Evolutionary conservation across 2,888 invertebrate species (phyloP).

Genomic region (Prenolepis imparis): DNA sequence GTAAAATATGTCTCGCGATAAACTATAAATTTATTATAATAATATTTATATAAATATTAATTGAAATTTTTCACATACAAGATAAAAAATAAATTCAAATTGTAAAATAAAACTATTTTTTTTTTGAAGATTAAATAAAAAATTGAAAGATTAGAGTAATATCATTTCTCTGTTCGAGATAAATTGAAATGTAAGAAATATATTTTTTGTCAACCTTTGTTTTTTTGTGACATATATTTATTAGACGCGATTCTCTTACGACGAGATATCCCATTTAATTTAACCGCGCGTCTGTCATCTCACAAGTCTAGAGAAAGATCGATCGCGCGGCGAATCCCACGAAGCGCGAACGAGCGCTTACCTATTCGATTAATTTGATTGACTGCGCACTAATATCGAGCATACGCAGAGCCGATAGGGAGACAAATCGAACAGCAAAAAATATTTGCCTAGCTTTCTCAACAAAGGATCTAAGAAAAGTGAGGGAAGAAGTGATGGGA

Average conservation of each 20-base stretch:
- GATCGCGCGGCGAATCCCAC: conserved; percentile 30
- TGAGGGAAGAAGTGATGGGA: neutral
- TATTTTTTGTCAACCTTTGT: neutral
- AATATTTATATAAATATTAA: too few relatives aligned
- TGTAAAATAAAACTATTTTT: neutral
- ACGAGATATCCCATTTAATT: conserved; percentile 26
- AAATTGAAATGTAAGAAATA: neutral
- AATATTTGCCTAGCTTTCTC: conserved; percentile 17
- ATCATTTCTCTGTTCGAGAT: neutral
- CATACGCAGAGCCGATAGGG: conserved; percentile 23
- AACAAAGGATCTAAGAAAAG: conserved; percentile 31
- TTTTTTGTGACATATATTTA: neutral
- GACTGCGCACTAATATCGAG: conserved; percentile 25
- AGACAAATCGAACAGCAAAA: conserved; percentile 22
- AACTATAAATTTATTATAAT: neutral
- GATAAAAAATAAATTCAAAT: conserved; percentile 6
- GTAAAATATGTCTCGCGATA: neutral
- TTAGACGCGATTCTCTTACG: conserved; percentile 8
- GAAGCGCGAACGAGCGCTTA: conserved; percentile 41
- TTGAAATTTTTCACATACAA: neutral
- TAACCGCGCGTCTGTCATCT: neutral
- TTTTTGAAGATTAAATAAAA: neutral
- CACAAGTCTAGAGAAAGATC: conserved; percentile 21
- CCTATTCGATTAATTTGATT: conserved; percentile 48
- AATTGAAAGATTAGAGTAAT: neutral